These are phyloP conservation scores for Cuculus canorus DNA, from an alignment of 2,797 vertebrate species.

Conservation along the genomic window DNA sequence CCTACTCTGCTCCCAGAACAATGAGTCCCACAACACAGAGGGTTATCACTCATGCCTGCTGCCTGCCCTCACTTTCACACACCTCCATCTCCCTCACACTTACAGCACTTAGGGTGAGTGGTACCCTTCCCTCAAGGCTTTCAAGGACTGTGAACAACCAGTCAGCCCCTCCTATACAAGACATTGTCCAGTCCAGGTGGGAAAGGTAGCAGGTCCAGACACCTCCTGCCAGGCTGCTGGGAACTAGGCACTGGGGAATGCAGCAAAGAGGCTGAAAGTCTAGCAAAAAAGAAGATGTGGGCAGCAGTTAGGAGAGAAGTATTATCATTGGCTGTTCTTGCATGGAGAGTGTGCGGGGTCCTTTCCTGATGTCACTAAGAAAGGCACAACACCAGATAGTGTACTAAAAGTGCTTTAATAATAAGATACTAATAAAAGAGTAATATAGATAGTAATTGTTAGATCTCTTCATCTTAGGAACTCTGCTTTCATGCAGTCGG, in stretches of 20 bases:
- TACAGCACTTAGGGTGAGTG: not conserved
- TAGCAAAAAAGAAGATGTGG: not conserved
- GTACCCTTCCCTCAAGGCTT: not conserved
- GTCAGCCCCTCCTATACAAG: not conserved
- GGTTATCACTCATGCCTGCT: fast-evolving
- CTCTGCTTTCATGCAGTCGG: fast-evolving
- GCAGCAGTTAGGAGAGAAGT: not conserved
- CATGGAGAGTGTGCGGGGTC: not conserved
- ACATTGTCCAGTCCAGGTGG: not conserved
- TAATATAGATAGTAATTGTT: not conserved
- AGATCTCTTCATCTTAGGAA: not conserved
- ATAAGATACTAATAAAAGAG: not conserved
- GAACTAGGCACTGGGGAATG: not conserved
- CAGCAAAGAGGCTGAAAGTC: not conserved
- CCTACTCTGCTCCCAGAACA: not conserved
- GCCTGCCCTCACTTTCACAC: fast-evolving
- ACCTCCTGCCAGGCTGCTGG: not conserved
- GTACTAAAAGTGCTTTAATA: not conserved
- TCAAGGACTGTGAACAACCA: not conserved
- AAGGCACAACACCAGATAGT: not conserved
- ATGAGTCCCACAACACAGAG: not conserved
- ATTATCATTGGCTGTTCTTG: not conserved
- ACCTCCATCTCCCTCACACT: not conserved
- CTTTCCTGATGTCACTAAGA: not conserved
- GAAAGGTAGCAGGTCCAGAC: not conserved